Base-by-base conservation (phyloP, 2,797 vertebrate species). In the Luscinia luscinia region DNA sequence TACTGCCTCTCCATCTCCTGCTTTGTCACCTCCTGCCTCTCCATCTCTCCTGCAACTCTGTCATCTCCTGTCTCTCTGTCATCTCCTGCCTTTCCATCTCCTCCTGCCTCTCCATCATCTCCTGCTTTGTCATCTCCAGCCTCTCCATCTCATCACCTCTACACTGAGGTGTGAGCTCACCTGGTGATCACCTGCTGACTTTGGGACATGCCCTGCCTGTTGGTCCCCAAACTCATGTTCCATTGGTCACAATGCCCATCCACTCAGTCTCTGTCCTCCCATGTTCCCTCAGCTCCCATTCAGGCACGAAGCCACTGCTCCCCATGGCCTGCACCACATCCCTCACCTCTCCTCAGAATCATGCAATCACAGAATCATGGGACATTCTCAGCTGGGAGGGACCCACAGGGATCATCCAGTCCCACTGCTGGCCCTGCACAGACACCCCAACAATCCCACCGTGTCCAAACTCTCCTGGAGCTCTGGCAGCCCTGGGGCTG, bases 161-260 rank as follows among this genome's bases (percentile, higher is more conserved):
- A 34, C 34, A 2, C 32, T 15, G 49, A 70, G 59, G 4, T n/a
- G 12, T 20, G 23, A 74, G 40, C 27, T 58, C 41, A 13, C 17
- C 7, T 0, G 0, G 21, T 16, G 64, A 32, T 28, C 27, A 10
- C 15, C 7, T 0, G 0, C 16, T n/a, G 55, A 32, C 48, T 52
- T 57, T 41, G 52, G 41, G 77, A 54, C 18, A 0, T 4, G 23
- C 19, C 43, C n/a, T 69, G 55, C 38, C 20, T 4, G 0, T 1
- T 2, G 0, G 3, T 38, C 41, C 27, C 55, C 13, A 10, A 9
- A 20, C 20, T 43, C 48, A 0, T 1, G 9, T 8, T 12, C 51
- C 12, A 4, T 5, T 22, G 11, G 18, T 9, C 66, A 23, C 59
- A 41, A 62, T 48, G 9, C n/a, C 16, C 15, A 0, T 14, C 19